phyloP scores from a whole-genome alignment of 2,888 invertebrate species.

The Noctua pronuba region DNA sequence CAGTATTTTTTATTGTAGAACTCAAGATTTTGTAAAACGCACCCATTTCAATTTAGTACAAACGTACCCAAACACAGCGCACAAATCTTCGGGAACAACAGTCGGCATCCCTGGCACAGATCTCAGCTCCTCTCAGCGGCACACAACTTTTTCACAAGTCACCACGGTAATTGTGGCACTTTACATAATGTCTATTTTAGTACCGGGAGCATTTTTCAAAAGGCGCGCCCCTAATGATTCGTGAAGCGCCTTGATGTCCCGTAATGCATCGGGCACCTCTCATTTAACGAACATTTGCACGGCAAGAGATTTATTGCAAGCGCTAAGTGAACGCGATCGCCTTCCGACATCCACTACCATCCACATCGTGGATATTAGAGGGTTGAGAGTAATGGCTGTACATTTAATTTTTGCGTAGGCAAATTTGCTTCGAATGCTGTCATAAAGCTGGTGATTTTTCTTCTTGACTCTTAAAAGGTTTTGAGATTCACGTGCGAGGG shows the following conservation, averaged over 20 bases:
- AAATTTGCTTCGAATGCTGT: slow-evolving; percentile 66
- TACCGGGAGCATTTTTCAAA: slow-evolving; percentile 85
- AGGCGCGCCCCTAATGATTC: slow-evolving; percentile 85
- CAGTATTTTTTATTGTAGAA: background rate
- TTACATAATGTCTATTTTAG: slow-evolving; percentile 90
- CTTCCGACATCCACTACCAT: slow-evolving; percentile 66
- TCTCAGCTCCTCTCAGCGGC: slow-evolving; percentile 37
- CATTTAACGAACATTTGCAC: slow-evolving; percentile 77
- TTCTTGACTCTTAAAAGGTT: slow-evolving; percentile 64
- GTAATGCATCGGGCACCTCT: slow-evolving; percentile 80
- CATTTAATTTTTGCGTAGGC: slow-evolving; percentile 70
- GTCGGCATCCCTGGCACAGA: slow-evolving; percentile 61
- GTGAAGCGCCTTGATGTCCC: slow-evolving; percentile 82
- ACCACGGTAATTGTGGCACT: slow-evolving; percentile 88
- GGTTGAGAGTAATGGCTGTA: slow-evolving; percentile 67
- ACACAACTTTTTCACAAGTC: slow-evolving; percentile 81
- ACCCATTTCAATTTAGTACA: background rate
- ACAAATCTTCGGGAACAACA: background rate
- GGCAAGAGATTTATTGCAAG: slow-evolving; percentile 79
- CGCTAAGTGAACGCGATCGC: slow-evolving; percentile 84
- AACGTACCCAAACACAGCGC: background rate
- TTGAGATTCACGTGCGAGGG: slow-evolving; percentile 55
- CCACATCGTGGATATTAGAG: slow-evolving; percentile 61
- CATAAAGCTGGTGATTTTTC: slow-evolving; percentile 66
- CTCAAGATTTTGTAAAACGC: background rate